Evolutionary conservation across 2,797 vertebrate genomes (phyloP).

Genomic region (Microhierax caerulescens): DNA sequence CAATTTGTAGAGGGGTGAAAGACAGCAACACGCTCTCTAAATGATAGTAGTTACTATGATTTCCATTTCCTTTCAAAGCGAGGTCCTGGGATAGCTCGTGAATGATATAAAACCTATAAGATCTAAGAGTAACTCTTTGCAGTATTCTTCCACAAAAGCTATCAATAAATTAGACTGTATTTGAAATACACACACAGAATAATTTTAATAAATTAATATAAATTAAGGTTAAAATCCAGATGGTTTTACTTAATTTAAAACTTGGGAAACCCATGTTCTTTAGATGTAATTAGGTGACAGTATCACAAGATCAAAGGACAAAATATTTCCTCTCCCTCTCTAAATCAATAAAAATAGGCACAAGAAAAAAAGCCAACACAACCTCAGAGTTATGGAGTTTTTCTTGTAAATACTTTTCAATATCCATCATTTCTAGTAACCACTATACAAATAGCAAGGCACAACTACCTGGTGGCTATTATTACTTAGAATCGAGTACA

Average conservation of each 20-base stretch:
- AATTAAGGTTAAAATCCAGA: not conserved
- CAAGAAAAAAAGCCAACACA: not conserved
- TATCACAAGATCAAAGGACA: not conserved
- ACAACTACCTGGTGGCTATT: not conserved
- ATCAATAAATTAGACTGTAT: not conserved
- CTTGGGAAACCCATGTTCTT: not conserved
- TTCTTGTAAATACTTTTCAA: not conserved
- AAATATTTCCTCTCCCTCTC: not conserved
- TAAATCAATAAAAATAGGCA: not conserved
- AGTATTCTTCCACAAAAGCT: not conserved
- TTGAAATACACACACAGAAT: not conserved
- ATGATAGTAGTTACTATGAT: not conserved
- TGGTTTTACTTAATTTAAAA: not conserved
- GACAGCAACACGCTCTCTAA: not conserved
- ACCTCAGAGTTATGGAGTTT: rapidly evolving
- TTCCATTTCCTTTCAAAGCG: not conserved
- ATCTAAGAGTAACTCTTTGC: not conserved
- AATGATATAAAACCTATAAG: not conserved
- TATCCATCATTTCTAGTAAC: not conserved
- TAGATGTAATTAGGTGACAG: not conserved
- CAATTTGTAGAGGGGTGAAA: not conserved
- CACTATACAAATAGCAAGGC: not conserved
- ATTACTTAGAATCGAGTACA: not conserved
- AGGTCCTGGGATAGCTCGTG: rapidly evolving
- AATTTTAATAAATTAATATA: not conserved